Evolutionary conservation across 2,797 vertebrate genomes (phyloP), one percentile per base, ranked within the genome.

Genomic region (Morus bassanus): DNA sequence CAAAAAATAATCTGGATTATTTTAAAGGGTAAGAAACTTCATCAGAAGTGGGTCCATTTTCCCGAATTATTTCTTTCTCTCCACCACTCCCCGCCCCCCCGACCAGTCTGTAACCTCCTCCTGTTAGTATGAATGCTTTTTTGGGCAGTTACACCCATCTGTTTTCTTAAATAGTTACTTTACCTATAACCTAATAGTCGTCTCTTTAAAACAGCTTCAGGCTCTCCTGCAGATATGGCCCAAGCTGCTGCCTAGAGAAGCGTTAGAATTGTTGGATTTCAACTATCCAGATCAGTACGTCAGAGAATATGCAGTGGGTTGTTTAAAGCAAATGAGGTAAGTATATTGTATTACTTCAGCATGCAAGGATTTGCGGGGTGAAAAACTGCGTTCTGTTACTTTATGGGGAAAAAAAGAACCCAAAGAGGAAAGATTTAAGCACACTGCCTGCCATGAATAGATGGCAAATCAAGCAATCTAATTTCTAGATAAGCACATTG

Each of bases 241-340:
- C 94, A 99, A 98, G 95, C 97, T 99, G 94, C 98, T 98, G 96
- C 99, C 99, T 35, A 98, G 99, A 95, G 99, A 99, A 65, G 99
- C 99, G 46, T 96, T 99, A 93, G 99, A 99, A 94, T 98, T 99
- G 86, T 97, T 99, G 96, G 99, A 99, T 98, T 99, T 99, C 95
- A 99, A 99, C 98, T 99, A 99, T 92, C 99, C 99, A 7, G 99
- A 99, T 97, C 99, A 99, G 97, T 99, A 99, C 2, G 99, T 99
- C 88, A 97, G 99, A 97, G 99, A 99, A 91, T 99, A 99, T 53
- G 99, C 99, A 50, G 99, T 99, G 93, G 13, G 97, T 57, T 99
- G 99, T 95, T 98, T 99, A 85, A 98, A 91, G 70, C 98, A 99
- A 60, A 99, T 99, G 99, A 99, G 99, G 99, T 99, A 97, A 96